These are phyloP conservation scores for Oryzaephilus surinamensis DNA, from an alignment of 1,140 invertebrate species.

Conservation along the genomic window DNA sequence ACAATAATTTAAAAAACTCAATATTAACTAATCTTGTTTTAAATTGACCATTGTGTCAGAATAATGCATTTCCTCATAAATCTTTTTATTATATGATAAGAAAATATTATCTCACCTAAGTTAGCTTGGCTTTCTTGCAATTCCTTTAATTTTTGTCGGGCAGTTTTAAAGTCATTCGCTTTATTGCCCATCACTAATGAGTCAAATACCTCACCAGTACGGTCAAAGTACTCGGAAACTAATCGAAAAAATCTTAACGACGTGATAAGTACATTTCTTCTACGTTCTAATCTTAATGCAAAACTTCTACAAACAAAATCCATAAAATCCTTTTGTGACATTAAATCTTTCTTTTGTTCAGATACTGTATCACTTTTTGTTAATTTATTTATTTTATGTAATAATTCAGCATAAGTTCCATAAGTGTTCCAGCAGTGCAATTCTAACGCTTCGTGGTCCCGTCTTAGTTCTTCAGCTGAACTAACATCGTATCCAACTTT, in stretches of 20 bases:
- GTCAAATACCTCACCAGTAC: slow-evolving; percentile 55
- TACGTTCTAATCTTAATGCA: slow-evolving; percentile 60
- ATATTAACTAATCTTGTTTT: no score
- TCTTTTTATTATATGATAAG: no score
- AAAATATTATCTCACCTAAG: slow-evolving; percentile 36
- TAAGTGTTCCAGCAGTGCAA: slow-evolving; percentile 66
- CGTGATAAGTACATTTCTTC: slow-evolving; percentile 65
- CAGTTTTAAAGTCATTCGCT: slow-evolving; percentile 43
- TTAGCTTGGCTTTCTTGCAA: slow-evolving; percentile 43
- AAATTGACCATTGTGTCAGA: no score
- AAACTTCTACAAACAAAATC: slow-evolving; percentile 70
- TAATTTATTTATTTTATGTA: slow-evolving; percentile 54
- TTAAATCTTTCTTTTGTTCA: slow-evolving; percentile 41
- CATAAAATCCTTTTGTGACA: slow-evolving; percentile 64
- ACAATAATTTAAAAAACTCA: slow-evolving; percentile 1
- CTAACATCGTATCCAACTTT: slow-evolving; percentile 59
- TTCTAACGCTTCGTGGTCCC: slow-evolving; percentile 64
- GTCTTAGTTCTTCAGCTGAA: slow-evolving; percentile 57
- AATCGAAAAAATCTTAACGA: slow-evolving; percentile 65
- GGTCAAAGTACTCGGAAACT: slow-evolving; percentile 60
- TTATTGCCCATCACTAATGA: slow-evolving; percentile 50
- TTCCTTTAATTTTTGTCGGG: slow-evolving; percentile 43
- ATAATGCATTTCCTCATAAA: no score
- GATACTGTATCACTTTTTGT: slow-evolving; percentile 40
- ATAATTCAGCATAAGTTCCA: slow-evolving; percentile 61